These are phyloP conservation scores for Drosophila ohnishii DNA, from an alignment of 1,140 invertebrate genomes.

Conservation along the genomic window DNA sequence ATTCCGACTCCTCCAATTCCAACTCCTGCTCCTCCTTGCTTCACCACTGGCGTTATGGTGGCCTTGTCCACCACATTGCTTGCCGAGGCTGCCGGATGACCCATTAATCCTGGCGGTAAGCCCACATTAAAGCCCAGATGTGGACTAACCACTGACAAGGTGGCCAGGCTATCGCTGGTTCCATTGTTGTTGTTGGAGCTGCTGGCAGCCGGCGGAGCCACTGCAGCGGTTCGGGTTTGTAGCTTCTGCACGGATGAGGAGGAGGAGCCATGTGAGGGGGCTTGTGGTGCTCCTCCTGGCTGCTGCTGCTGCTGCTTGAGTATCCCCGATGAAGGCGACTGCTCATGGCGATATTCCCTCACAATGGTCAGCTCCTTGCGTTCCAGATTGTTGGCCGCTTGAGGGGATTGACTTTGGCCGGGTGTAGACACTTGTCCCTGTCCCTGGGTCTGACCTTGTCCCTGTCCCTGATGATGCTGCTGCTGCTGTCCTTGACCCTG, in stretches of 20 bases:
- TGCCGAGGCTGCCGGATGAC: slow-evolving; percentile 40
- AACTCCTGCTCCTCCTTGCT: slow-evolving; percentile 83
- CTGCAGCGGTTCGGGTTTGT: slow-evolving; percentile 5
- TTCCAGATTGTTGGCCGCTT: slow-evolving; percentile 73
- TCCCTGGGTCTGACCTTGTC: not conserved
- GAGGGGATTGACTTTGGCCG: slow-evolving; percentile 20
- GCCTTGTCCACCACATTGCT: slow-evolving; percentile 67
- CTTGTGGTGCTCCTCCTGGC: slow-evolving; percentile 1
- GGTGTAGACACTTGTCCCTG: slow-evolving; percentile 1
- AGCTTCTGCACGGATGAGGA: slow-evolving; percentile 62
- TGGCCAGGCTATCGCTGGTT: slow-evolving; percentile 84
- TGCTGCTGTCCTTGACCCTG: slow-evolving; percentile 4
- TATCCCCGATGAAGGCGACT: slow-evolving; percentile 2
- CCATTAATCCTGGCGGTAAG: slow-evolving; percentile 45
- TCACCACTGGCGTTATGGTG: slow-evolving; percentile 83
- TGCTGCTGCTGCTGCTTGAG: slow-evolving; percentile 63
- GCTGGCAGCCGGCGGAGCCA: slow-evolving; percentile 9
- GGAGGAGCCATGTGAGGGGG: slow-evolving; percentile 46
- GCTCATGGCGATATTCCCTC: slow-evolving; percentile 84
- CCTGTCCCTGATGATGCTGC: not conserved
- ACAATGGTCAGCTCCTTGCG: slow-evolving; percentile 84
- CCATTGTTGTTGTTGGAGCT: slow-evolving; percentile 16
- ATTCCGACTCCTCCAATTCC: slow-evolving; percentile 84
- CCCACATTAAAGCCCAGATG: slow-evolving; percentile 68
- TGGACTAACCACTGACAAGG: slow-evolving; percentile 87